Conservation (phyloP, 2,113 vertebrate genomes). For the Zosterops pallidus region DNA sequence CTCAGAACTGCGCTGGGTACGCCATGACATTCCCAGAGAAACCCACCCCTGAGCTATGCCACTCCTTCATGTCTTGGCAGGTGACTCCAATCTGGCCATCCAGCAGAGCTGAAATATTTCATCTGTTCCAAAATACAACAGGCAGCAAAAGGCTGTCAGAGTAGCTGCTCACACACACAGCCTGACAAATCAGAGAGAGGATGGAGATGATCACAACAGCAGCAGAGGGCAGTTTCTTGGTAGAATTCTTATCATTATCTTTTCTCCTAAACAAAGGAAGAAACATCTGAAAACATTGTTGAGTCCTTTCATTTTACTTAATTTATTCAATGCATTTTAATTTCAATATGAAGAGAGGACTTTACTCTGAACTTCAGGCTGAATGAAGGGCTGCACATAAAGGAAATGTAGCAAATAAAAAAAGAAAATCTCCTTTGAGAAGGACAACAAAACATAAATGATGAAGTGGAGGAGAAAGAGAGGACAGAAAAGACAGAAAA, state of each 20-base stretch:
- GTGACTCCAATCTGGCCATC: not conserved
- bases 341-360: constrained; percentile 39
- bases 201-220: not conserved
- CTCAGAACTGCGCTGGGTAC: not conserved
- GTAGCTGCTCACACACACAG: not conserved
- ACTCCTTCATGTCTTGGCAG: not conserved
- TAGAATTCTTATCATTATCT: constrained; percentile 21
- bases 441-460: not conserved
- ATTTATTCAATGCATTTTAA: constrained; percentile 57
- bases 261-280: constrained; percentile 23
- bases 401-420: constrained; percentile 42
- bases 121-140: not conserved
- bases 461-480: not conserved
- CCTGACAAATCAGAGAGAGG: not conserved
- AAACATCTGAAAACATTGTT: not conserved
- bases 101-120: not conserved
- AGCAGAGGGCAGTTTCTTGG: not conserved
- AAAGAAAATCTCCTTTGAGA: not conserved
- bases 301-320: constrained; percentile 20
- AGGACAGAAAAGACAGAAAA: not conserved
- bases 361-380: constrained; percentile 42
- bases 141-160: not conserved
- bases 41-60: not conserved
- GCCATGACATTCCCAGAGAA: not conserved
- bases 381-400: not conserved